Evolutionary conservation across 2,113 vertebrate genomes (phyloP), one percentile per base, ranked within the genome.

Genomic region (Cynopterus brachyotis): DNA sequence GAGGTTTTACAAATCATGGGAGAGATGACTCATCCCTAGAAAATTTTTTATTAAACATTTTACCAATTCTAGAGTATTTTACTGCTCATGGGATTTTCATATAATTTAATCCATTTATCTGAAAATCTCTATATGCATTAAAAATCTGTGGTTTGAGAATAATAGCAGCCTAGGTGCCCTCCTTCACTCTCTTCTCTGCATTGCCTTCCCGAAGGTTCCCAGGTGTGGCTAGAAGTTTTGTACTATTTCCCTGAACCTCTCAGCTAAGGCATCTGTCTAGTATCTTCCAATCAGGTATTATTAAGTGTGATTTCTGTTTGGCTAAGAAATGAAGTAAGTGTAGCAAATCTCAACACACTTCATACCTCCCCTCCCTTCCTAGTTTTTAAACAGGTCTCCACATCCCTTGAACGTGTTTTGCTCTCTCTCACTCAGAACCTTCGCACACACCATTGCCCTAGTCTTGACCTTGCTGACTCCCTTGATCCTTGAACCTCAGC

Each of bases 1-100:
- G 50, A 79, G 57, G 12, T 75, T 50, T 50, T 83, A 55, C 5
- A 81, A 2, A 62, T 92, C 69, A n/a, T 57, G 70, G 47, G 89
- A 91, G 70, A 82, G 76, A 81, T 87, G 88, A 79, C 59, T 96
- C 87, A 57, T 85, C 35, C 28, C 24, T 70, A 59, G 32, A 88
- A 90, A 82, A 70, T 6, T 37, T 75, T 80, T 67, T 10, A 82
- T 89, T 94, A 88, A 89, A 81, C 47, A 35, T 91, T 90, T 84
- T 55, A 91, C 32, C 86, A 53, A 57, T 89, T 93, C 47, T 69
- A 37, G 62, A 89, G 32, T 82, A 73, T 94, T 84, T 94, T 90
- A 55, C 66, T 55, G 42, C 37, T 60, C 60, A 6, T 91, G 91
- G 64, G 37, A 91, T 93, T 95, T 92, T 80, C 62, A 67, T 62